A percentile compares a stretch with the other conserved stretches of the same genome.
These are phyloP conservation scores for Zhengitettix transpicula DNA, from an alignment of 2,888 invertebrate genomes.

Conservation along the genomic window DNA sequence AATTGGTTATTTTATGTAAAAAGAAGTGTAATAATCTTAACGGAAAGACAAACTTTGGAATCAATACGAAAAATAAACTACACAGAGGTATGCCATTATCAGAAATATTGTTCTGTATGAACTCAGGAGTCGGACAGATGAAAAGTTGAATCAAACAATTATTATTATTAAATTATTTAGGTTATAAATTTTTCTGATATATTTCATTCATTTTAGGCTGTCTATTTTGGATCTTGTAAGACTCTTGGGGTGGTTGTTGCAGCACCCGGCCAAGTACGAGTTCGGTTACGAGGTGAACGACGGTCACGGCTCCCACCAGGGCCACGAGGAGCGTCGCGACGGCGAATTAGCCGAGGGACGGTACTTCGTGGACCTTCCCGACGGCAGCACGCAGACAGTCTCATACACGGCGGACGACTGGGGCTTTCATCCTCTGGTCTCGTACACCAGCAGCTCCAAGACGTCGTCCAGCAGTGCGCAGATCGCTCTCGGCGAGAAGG, in stretches of 20 bases:
- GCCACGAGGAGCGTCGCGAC: conserved; percentile 28
- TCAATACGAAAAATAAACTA: too few species aligned
- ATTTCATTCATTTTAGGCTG: too few species aligned
- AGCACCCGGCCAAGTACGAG: conserved; percentile 34
- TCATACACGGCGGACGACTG: conserved; percentile 43
- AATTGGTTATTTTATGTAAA: too few species aligned
- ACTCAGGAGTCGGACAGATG: too few species aligned
- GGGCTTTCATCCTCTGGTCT: conserved; percentile 46
- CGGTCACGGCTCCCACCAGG: conserved; percentile 26
- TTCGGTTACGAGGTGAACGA: conserved; percentile 30
- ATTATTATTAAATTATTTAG: too few species aligned
- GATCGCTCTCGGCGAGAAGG: conserved; percentile 38
- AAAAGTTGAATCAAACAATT: too few species aligned
- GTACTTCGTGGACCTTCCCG: conserved; percentile 23
- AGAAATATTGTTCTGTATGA: too few species aligned
- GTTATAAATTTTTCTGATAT: too few species aligned
- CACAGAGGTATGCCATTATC: too few species aligned
- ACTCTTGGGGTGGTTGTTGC: not conserved
- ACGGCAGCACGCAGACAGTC: conserved; percentile 18
- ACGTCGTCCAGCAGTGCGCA: conserved; percentile 31
- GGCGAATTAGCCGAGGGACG: conserved; percentile 29
- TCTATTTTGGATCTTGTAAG: too few species aligned
- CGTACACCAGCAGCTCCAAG: conserved; percentile 33
- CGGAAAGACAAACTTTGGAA: too few species aligned
- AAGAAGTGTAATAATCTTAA: too few species aligned